phyloP scores from a whole-genome alignment of 2,888 invertebrate species.

The Loripinus fragilis region DNA sequence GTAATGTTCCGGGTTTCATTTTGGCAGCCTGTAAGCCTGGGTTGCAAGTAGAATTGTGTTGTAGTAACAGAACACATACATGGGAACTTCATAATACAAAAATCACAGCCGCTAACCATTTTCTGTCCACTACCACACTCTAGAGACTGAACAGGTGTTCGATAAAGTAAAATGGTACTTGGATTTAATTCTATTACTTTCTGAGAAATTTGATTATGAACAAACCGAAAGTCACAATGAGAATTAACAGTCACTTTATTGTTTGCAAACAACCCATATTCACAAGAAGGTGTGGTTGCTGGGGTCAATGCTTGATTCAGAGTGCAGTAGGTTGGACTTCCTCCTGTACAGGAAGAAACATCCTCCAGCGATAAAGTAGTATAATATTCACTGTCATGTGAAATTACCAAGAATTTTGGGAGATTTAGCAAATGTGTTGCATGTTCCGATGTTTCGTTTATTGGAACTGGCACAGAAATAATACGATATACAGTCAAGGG shows the following conservation, averaged over 20 bases:
- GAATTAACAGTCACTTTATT: too few species aligned
- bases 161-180: slow-evolving; percentile 18
- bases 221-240: slow-evolving; percentile 21
- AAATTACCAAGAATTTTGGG: slow-evolving; percentile 27
- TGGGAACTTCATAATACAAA: slow-evolving; percentile 28
- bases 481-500: slow-evolving; percentile 38
- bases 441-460: slow-evolving; percentile 48
- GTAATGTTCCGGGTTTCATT: slow-evolving; percentile 10
- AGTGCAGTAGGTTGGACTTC: slow-evolving; percentile 16
- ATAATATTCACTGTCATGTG: slow-evolving; percentile 39
- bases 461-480: slow-evolving; percentile 43
- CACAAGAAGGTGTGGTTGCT: slow-evolving; percentile 20
- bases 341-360: slow-evolving; percentile 23
- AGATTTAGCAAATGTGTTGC: slow-evolving; percentile 42
- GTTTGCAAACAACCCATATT: too few species aligned
- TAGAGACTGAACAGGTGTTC: slow-evolving; percentile 7
- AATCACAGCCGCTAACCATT: slow-evolving; percentile 34
- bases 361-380: slow-evolving; percentile 24
- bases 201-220: slow-evolving; percentile 23
- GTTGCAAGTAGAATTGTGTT: slow-evolving; percentile 24
- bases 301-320: slow-evolving; percentile 19
- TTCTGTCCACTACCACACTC: slow-evolving; percentile 10
- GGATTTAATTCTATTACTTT: slow-evolving; percentile 31
- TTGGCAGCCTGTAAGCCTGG: slow-evolving; percentile 22
- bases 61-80: slow-evolving; percentile 24